phyloP scores from a whole-genome alignment of 2,113 vertebrate species.

The Rhinolophus ferrumequinum region DNA sequence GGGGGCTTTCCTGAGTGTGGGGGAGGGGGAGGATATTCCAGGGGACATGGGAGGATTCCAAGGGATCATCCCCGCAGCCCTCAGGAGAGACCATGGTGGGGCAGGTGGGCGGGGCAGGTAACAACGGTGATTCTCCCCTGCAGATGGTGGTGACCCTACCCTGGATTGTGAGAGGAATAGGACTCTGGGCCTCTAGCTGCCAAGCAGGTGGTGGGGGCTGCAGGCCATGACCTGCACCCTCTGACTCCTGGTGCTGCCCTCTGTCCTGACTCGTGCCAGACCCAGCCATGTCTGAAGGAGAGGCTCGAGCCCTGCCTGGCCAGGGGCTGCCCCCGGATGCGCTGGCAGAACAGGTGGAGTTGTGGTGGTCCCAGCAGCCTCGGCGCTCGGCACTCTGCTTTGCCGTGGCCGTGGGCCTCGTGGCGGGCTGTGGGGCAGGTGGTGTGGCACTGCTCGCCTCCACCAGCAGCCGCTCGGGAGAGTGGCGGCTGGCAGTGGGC shows the following conservation, averaged over 20 bases:
- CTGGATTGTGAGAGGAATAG: neutral
- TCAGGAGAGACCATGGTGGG: neutral
- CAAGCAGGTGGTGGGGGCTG: conserved; percentile 24
- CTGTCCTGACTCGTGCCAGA: neutral
- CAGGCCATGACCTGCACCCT: neutral
- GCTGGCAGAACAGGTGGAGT: conserved; percentile 96
- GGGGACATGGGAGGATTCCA: neutral
- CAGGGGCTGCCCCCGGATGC: conserved; percentile 88
- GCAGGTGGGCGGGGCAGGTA: neutral
- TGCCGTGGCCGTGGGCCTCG: conserved; percentile 90
- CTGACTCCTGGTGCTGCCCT: neutral
- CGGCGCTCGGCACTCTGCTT: conserved; percentile 95
- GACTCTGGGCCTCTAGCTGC: conserved; percentile 8
- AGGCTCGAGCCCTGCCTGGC: conserved; percentile 80
- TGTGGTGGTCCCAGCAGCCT: conserved; percentile 98
- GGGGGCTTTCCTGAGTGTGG: neutral
- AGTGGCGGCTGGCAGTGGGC: conserved; percentile 94
- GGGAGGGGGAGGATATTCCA: neutral
- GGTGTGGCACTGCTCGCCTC: conserved; percentile 95
- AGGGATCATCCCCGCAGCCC: neutral
- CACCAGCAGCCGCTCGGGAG: conserved; percentile 95
- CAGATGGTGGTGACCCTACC: conserved; percentile 46
- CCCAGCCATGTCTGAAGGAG: conserved; percentile 73
- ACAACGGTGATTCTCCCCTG: conserved; percentile 5
- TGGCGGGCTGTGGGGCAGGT: conserved; percentile 92